Evolutionary conservation across 2,797 vertebrate genomes (phyloP), one percentile per base, ranked within the genome.

Genomic region (Pseudomugil tenellus): DNA sequence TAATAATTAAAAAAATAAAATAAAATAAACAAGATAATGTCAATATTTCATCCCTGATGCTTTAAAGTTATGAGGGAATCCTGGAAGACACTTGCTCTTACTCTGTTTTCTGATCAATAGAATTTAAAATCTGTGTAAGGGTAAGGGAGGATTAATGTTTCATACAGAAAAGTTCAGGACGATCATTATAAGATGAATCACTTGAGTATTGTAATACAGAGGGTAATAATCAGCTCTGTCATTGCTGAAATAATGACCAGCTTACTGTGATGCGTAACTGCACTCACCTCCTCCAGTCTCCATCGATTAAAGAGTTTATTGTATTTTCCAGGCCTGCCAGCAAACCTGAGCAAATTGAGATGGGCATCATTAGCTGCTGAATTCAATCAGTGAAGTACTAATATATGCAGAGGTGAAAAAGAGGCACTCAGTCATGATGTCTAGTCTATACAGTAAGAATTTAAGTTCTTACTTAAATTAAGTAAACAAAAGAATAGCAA

Each of bases 291-390:
- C 87, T 99, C 98, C 84, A 99, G 91, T 78, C 98, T 95, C 98
- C 98, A 99, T 84, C 97, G 96, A 89, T 97, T 95, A 89, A 99
- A 99, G 76, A 99, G 96, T 91, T 99, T 98, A 93, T 98, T 98
- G 91, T 99, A 99, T 84, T 97, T 98, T 77, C 98, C 98, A 55
- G 98, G 98, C 80, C 97, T 95, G 65, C 98, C 98, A 70, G 97
- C 97, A 92, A 99, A 99, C 92, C 98, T 95, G 90, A 61, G 67
- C 55, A 76, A 63, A 89, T 77, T 73, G 60, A 87, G 63, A 90
- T 29, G n/a, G 64, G 31, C 64, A 78, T 76, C 65, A 81, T 88
- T 77, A 87, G 74, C 60, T n/a, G 32, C 0, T 21, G 64, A 91
- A 91, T 84, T 85, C 41, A 89, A 87, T 89, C 74, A 85, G 25